A percentile compares a stretch with the other conserved stretches of the same genome.
phyloP scores from a whole-genome alignment of 2,888 invertebrate genomes.

The Himalopsyche kuldschensis region DNA sequence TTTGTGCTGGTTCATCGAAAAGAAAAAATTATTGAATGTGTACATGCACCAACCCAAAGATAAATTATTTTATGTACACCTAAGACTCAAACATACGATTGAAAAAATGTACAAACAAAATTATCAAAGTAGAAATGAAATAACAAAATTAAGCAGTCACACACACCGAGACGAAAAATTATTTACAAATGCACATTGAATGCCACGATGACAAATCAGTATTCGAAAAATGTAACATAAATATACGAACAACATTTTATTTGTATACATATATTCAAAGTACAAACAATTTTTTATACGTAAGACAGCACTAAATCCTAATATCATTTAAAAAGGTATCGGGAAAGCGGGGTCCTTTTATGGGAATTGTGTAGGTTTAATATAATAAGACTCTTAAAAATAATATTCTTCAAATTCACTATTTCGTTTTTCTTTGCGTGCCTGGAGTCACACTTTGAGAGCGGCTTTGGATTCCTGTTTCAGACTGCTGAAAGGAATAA shows the following conservation, averaged over 20 bases:
- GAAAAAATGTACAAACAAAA: background rate
- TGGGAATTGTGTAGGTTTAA: constrained; percentile 16
- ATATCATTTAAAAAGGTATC: constrained; percentile 5
- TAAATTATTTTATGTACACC: background rate
- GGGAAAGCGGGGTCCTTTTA: constrained; percentile 8
- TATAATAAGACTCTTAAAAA: background rate
- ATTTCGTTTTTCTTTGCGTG: constrained; percentile 57
- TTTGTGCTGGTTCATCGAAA: too few relatives aligned
- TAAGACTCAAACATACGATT: background rate
- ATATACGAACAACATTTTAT: background rate
- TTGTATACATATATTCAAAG: background rate
- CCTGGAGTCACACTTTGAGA: constrained; percentile 56
- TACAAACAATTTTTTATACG: background rate
- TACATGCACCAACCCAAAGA: too few relatives aligned
- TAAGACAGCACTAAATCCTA: background rate
- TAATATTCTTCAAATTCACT: constrained; percentile 34
- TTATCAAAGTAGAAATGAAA: background rate
- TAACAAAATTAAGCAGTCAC: background rate
- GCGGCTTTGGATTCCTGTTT: constrained; percentile 42
- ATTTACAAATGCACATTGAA: background rate
- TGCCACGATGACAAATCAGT: background rate
- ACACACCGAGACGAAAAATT: background rate
- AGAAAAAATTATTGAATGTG: too few relatives aligned
- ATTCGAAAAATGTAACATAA: background rate
- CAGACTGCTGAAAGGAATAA: constrained; percentile 40